phyloP scores from a whole-genome alignment of 2,888 invertebrate species.

The Aspidapion aeneum region DNA sequence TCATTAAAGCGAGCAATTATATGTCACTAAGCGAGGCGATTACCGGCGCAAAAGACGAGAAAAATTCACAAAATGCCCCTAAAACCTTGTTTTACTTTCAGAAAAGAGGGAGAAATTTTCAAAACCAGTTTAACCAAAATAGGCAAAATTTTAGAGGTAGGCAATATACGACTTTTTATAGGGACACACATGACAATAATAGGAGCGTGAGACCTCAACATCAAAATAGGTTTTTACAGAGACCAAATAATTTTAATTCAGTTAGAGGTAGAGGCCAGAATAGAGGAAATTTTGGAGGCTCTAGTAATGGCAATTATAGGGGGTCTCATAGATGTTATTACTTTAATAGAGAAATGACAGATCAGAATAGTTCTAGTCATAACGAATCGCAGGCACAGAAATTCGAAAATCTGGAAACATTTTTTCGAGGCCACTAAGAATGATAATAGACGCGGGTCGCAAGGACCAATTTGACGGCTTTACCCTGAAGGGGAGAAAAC shows the following conservation, averaged over 20 bases:
- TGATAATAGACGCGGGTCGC: neutral
- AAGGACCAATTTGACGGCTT: too few relatives aligned
- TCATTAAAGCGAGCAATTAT: constrained; percentile 13
- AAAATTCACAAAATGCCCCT: neutral
- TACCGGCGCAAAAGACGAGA: constrained; percentile 8
- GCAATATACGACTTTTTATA: neutral
- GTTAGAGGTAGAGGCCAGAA: neutral
- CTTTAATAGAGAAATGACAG: neutral
- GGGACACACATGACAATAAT: too few relatives aligned
- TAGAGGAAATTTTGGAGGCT: too few relatives aligned
- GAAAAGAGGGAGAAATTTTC: neutral
- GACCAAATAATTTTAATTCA: neutral
- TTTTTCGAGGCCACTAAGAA: neutral
- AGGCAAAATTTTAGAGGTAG: neutral
- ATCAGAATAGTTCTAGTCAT: neutral
- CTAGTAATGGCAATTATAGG: neutral
- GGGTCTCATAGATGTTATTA: neutral
- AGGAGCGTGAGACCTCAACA: too few relatives aligned
- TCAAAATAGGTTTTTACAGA: neutral
- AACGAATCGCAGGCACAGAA: neutral
- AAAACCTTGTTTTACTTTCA: neutral
- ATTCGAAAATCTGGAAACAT: neutral
- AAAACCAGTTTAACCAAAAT: neutral
- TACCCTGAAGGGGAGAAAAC: too few relatives aligned
- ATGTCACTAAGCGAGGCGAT: constrained; percentile 7